phyloP scores from a whole-genome alignment of 2,797 vertebrate genomes.

The Sternarchorhynchus goeldii region DNA sequence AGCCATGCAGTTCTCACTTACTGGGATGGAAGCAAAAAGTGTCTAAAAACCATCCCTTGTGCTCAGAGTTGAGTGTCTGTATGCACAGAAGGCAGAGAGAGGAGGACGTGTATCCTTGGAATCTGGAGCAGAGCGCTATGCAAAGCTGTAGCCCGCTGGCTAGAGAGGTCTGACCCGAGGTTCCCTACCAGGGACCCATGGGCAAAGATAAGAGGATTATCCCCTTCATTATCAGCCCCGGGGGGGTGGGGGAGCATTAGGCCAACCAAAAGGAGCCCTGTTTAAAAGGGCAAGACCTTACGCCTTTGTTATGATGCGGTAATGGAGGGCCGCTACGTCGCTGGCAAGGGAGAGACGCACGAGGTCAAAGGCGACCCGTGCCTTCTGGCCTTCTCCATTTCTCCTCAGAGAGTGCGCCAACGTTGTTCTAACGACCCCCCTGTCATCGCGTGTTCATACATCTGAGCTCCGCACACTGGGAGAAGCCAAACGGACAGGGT shows the following conservation, averaged over 20 bases:
- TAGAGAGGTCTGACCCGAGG: slow-evolving; percentile 15
- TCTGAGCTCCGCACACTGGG: not conserved
- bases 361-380: slow-evolving; percentile 66
- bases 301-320: slow-evolving; percentile 45
- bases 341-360: slow-evolving; percentile 53
- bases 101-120: not conserved
- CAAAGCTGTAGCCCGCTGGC: not conserved
- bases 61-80: not conserved
- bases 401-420: slow-evolving; percentile 15
- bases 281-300: slow-evolving; percentile 51
- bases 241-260: slow-evolving; percentile 61
- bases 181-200: slow-evolving; percentile 54
- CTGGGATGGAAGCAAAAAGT: no score
- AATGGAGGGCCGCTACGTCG: slow-evolving; percentile 56
- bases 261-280: slow-evolving; percentile 1
- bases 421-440: slow-evolving; percentile 32
- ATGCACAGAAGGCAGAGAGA: not conserved
- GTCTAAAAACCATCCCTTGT: not conserved
- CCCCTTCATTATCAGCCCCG: slow-evolving; percentile 70
- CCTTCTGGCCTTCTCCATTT: slow-evolving; percentile 54
- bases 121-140: not conserved
- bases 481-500: slow-evolving; percentile 39
- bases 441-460: slow-evolving; percentile 8
- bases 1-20: no score
- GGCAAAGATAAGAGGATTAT: slow-evolving; percentile 75